These are phyloP conservation scores for Synodontis membranacea DNA, from an alignment of 2,113 vertebrate species.

Conservation along the genomic window DNA sequence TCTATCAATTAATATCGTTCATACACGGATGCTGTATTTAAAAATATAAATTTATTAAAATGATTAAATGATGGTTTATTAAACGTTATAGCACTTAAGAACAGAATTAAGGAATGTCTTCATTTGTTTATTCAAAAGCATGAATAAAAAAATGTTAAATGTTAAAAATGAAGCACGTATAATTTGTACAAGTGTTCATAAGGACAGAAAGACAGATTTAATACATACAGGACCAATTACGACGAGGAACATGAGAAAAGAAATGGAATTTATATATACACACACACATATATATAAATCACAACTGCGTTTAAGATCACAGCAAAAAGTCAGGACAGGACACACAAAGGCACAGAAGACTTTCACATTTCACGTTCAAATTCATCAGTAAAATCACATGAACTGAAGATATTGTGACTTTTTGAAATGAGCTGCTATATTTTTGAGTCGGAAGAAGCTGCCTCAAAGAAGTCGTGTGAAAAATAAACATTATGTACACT, in stretches of 20 bases:
- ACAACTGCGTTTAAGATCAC: background rate
- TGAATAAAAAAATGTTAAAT: background rate
- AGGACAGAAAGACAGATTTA: background rate
- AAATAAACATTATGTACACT: background rate
- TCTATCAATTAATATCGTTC: background rate
- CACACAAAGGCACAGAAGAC: background rate
- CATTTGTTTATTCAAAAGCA: background rate
- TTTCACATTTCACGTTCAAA: background rate
- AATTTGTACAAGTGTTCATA: background rate
- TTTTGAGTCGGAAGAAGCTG: conserved; percentile 8
- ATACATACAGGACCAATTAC: background rate
- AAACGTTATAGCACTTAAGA: no score
- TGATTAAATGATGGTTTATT: background rate
- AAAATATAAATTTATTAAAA: background rate
- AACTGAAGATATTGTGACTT: background rate
- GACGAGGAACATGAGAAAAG: background rate
- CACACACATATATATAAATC: background rate
- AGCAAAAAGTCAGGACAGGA: background rate
- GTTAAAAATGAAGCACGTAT: background rate
- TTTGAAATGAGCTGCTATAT: background rate
- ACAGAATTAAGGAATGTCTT: background rate
- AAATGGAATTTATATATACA: background rate
- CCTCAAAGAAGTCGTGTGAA: background rate
- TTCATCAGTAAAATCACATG: background rate
- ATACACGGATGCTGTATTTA: background rate